Evolutionary conservation across 2,113 vertebrate species (phyloP).

Genomic region (Chrysemys picta): DNA sequence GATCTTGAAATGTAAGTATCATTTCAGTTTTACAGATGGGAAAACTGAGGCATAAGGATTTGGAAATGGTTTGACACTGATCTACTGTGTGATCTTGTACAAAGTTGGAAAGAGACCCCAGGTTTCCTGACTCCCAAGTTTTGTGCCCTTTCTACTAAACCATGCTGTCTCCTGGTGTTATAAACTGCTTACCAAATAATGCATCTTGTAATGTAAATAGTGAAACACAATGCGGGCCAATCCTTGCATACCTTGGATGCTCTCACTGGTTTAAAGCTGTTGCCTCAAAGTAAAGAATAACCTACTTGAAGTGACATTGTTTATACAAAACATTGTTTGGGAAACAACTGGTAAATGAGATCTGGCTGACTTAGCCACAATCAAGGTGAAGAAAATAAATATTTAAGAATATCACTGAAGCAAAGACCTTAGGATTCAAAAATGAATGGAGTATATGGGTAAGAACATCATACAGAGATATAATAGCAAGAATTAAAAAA

Average conservation of each 20-base stretch:
- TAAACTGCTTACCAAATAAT: too few species aligned
- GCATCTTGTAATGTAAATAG: too few species aligned
- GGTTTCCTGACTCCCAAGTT: neutral
- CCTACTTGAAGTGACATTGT: too few species aligned
- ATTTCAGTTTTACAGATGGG: fast-evolving
- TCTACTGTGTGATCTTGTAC: too few species aligned
- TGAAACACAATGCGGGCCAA: too few species aligned
- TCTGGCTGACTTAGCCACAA: too few species aligned
- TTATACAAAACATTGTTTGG: too few species aligned
- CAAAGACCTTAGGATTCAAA: neutral
- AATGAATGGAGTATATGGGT: neutral
- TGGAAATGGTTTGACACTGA: neutral
- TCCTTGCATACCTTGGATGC: neutral
- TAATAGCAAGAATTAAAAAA: neutral
- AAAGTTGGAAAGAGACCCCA: neutral
- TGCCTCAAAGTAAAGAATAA: too few species aligned
- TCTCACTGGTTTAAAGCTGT: too few species aligned
- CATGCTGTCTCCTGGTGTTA: too few species aligned
- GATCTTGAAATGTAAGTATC: neutral
- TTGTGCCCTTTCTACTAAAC: neutral
- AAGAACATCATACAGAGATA: neutral
- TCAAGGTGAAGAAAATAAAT: neutral
- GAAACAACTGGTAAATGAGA: too few species aligned
- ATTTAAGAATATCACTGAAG: neutral
- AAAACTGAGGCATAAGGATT: neutral